Evolutionary conservation across 1,140 invertebrate species (phyloP).

Genomic region (Neuroterus valhalla): DNA sequence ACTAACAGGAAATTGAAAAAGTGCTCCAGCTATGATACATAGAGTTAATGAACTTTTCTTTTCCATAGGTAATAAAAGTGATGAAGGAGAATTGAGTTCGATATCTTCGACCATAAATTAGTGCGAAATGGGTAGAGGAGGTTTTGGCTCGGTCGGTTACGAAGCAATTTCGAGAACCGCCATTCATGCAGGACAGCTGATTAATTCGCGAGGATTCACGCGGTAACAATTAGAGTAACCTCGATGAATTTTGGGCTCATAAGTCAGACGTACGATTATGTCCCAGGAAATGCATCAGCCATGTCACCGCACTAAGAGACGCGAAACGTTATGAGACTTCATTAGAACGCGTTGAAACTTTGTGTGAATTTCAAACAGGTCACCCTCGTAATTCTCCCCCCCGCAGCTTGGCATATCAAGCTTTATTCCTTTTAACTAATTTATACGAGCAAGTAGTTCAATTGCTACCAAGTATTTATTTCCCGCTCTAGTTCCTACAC

Average conservation of each 20-base stretch:
- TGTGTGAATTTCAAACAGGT: slow-evolving; percentile 29
- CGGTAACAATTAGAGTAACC: slow-evolving; percentile 66
- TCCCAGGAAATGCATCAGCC: slow-evolving; percentile 56
- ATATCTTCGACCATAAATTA: slow-evolving; percentile 8
- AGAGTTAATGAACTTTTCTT: no score
- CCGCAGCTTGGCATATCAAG: not conserved
- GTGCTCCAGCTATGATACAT: no score
- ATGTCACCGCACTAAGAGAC: slow-evolving; percentile 57
- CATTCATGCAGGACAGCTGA: slow-evolving; percentile 47
- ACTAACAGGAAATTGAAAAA: no score
- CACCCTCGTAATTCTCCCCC: not conserved
- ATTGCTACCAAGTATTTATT: slow-evolving; percentile 7
- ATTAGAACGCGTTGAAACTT: slow-evolving; percentile 38
- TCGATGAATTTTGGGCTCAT: slow-evolving; percentile 58
- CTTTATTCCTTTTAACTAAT: slow-evolving; percentile 21
- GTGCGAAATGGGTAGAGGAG: not conserved
- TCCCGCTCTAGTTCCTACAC: not conserved
- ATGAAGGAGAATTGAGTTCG: slow-evolving; percentile 2
- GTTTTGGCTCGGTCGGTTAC: not conserved
- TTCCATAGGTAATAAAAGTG: slow-evolving; percentile 6
- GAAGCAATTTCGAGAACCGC: slow-evolving; percentile 34
- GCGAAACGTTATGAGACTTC: slow-evolving; percentile 59
- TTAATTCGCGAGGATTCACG: slow-evolving; percentile 56
- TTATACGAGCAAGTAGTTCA: not conserved
- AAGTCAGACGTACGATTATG: slow-evolving; percentile 61